phyloP scores from a whole-genome alignment of 2,797 vertebrate genomes.

The Anguilla megastoma region DNA sequence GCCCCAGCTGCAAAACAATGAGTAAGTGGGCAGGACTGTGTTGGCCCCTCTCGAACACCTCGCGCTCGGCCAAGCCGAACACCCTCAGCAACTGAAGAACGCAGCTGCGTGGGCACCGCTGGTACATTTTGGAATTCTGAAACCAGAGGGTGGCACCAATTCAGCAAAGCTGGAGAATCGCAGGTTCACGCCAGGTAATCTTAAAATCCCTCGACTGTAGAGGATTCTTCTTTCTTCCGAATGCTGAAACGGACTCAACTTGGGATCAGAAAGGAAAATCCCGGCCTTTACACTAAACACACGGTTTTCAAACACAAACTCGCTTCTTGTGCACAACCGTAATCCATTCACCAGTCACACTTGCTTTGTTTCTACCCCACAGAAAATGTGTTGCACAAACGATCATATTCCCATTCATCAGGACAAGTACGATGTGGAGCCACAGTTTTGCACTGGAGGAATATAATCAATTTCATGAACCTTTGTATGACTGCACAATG shows the following conservation, averaged over 20 bases:
- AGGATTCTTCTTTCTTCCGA: not conserved
- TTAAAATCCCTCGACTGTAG: not conserved
- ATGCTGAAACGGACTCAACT: not conserved
- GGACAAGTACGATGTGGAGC: too few relatives aligned
- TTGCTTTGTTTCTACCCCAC: not conserved
- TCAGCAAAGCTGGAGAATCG: not conserved
- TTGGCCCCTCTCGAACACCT: not conserved
- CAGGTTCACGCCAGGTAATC: not conserved
- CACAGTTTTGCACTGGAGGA: not conserved
- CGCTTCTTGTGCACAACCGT: not conserved
- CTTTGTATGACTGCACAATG: not conserved
- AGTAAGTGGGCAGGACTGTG: slow-evolving; percentile 19
- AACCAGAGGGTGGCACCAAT: not conserved
- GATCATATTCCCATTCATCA: too few relatives aligned
- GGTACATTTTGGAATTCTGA: not conserved
- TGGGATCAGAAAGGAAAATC: not conserved
- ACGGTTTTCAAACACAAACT: not conserved
- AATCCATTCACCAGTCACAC: not conserved
- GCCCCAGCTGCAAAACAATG: slow-evolving; percentile 24
- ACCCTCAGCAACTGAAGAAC: not conserved
- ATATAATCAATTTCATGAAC: not conserved
- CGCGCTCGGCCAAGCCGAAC: not conserved
- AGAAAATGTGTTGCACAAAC: not conserved
- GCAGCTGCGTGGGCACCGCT: too few relatives aligned
- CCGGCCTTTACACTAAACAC: not conserved